Percentiles rank a stretch among this genome's conserved stretches.
Conservation (phyloP, 2,797 vertebrate genomes). For the Galago senegalensis region DNA sequence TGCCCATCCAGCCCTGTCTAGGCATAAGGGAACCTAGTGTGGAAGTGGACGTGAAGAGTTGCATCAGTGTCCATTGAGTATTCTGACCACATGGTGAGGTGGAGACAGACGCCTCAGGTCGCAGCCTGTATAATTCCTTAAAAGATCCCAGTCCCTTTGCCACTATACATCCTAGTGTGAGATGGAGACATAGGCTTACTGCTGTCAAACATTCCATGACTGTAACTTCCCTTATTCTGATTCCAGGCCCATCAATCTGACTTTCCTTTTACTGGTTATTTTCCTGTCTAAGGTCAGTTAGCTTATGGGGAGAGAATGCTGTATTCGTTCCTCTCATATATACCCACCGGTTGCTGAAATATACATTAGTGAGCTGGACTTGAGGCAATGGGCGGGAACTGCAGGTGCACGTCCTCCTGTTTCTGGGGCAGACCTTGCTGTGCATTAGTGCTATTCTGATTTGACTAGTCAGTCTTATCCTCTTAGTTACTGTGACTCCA, state of each 20-base stretch:
- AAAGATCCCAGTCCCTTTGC: not conserved
- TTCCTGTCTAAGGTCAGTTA: not conserved
- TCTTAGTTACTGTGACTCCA: not conserved
- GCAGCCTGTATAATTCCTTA: not conserved
- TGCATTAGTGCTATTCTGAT: not conserved
- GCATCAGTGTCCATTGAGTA: not conserved
- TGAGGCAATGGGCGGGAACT: not conserved
- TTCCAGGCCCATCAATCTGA: not conserved
- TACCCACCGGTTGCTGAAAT: not conserved
- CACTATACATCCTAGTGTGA: not conserved
- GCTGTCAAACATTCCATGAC: not conserved
- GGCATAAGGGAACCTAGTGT: rapidly evolving
- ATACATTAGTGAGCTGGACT: not conserved
- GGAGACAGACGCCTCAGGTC: not conserved
- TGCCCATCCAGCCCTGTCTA: not conserved
- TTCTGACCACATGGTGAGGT: not conserved
- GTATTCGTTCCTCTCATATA: not conserved
- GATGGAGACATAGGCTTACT: rapidly evolving
- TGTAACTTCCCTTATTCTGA: not conserved
- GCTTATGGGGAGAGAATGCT: not conserved
- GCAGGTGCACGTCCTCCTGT: not conserved
- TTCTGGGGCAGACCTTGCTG: not conserved
- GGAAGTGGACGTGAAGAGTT: not conserved
- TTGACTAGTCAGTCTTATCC: not conserved
- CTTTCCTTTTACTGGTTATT: not conserved